Evolutionary conservation across 2,797 vertebrate genomes (phyloP).

Genomic region (Margarornis squamiger): DNA sequence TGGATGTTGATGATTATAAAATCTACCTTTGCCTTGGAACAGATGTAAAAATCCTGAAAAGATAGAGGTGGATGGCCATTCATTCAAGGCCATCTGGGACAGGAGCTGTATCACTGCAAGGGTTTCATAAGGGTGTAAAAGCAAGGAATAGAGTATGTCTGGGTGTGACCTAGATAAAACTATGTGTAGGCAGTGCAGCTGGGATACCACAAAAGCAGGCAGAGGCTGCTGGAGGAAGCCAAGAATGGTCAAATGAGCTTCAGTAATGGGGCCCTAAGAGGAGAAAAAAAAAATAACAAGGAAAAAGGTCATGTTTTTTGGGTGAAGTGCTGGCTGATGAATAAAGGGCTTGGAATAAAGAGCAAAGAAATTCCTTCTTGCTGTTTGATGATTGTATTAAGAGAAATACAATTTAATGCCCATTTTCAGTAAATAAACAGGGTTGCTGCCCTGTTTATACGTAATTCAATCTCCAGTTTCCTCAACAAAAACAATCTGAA

Average conservation of each 20-base stretch:
- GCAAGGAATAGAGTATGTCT: neutral
- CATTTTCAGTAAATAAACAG: constrained; percentile 62
- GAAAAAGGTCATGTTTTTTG: constrained; percentile 31
- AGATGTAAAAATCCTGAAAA: neutral
- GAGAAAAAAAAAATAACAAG: neutral
- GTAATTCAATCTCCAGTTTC: constrained; percentile 46
- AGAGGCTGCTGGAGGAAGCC: constrained; percentile 36
- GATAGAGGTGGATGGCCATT: neutral
- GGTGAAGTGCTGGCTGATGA: constrained; percentile 50
- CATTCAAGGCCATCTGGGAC: neutral
- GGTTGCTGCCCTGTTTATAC: constrained; percentile 42
- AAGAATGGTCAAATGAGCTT: constrained; percentile 30
- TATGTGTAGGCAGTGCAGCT: constrained; percentile 3
- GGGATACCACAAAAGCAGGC: constrained; percentile 26
- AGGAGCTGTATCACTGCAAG: neutral
- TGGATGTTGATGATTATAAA: neutral
- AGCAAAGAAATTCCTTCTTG: constrained; percentile 66
- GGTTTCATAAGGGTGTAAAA: neutral
- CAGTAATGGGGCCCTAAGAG: constrained; percentile 10
- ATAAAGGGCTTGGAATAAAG: constrained; percentile 62
- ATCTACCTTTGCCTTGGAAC: neutral
- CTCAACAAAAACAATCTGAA: constrained; percentile 31
- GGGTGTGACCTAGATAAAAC: constrained; percentile 6
- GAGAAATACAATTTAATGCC: constrained; percentile 51
- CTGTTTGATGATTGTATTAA: constrained; percentile 58